These are phyloP conservation scores for Python bivittatus DNA, from an alignment of 2,113 vertebrate genomes.

Conservation along the genomic window DNA sequence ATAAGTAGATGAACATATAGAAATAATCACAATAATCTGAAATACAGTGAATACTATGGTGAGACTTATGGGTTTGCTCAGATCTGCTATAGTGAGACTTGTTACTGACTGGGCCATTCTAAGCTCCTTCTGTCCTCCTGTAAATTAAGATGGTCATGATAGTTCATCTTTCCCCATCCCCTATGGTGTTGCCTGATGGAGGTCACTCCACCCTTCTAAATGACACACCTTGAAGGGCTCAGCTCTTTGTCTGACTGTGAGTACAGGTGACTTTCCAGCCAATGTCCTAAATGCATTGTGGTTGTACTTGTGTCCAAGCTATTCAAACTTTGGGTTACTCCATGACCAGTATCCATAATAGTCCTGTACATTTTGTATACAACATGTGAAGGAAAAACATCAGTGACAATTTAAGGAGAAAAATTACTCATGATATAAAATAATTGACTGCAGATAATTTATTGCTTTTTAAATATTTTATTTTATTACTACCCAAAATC, in stretches of 20 bases:
- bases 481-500: neutral
- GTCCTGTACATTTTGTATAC: neutral
- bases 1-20: neutral
- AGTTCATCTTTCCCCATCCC: neutral
- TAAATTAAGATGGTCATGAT: neutral
- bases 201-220: neutral
- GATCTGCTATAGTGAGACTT: too few species aligned
- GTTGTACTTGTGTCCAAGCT: neutral
- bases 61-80: too few species aligned
- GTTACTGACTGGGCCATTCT: too few species aligned
- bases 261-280: neutral
- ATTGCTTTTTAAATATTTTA: neutral
- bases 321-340: neutral
- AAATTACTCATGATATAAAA: conserved; percentile 36
- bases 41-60: too few species aligned
- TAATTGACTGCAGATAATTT: conserved; percentile 6
- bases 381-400: neutral
- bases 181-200: neutral
- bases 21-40: neutral
- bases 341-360: neutral
- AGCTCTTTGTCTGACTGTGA: neutral
- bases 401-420: neutral
- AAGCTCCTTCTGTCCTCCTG: too few species aligned
- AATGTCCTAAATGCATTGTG: neutral
- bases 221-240: too few species aligned